phyloP scores from a whole-genome alignment of 1,140 invertebrate species.

The Drosophila eugracilis region DNA sequence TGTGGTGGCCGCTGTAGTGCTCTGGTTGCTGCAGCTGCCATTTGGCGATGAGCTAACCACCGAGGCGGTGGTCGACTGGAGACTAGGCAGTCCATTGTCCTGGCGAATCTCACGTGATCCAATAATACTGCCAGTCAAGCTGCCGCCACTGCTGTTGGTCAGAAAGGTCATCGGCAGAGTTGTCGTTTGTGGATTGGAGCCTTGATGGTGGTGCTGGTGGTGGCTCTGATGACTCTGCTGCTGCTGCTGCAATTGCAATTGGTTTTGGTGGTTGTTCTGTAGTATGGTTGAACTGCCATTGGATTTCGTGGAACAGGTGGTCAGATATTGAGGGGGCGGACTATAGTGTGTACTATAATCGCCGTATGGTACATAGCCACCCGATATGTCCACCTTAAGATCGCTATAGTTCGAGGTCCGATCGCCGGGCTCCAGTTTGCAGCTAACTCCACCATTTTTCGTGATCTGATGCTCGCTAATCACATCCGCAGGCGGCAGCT shows the following conservation, averaged over 20 bases:
- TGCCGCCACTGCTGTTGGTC: slow-evolving; percentile 74
- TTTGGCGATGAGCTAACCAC: slow-evolving; percentile 84
- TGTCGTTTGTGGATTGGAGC: slow-evolving; percentile 35
- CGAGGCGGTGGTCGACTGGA: slow-evolving; percentile 80
- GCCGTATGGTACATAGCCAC: slow-evolving; percentile 95
- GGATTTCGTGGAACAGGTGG: slow-evolving; percentile 80
- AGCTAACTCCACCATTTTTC: slow-evolving; percentile 76
- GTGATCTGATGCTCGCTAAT: slow-evolving; percentile 83
- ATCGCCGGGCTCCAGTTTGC: slow-evolving; percentile 89
- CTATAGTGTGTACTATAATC: slow-evolving; percentile 92
- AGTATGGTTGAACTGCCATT: slow-evolving; percentile 80
- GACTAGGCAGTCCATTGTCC: slow-evolving; percentile 79
- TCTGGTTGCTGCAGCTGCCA: slow-evolving; percentile 82
- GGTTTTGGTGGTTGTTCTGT: slow-evolving; percentile 82
- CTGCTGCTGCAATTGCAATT: slow-evolving; percentile 75
- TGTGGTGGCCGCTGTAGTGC: slow-evolving; percentile 62
- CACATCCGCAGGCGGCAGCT: slow-evolving; percentile 82
- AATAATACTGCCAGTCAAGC: slow-evolving; percentile 82
- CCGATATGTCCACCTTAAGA: slow-evolving; percentile 94
- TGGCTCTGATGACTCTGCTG: slow-evolving; percentile 66
- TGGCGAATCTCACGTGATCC: slow-evolving; percentile 78
- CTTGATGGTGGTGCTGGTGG: slow-evolving; percentile 47
- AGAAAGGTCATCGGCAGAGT: slow-evolving; percentile 81
- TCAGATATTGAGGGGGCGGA: slow-evolving; percentile 87
- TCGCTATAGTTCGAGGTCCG: slow-evolving; percentile 96